These are phyloP conservation scores for Hyposoter dolosus DNA, from an alignment of 2,888 invertebrate genomes.

Conservation along the genomic window DNA sequence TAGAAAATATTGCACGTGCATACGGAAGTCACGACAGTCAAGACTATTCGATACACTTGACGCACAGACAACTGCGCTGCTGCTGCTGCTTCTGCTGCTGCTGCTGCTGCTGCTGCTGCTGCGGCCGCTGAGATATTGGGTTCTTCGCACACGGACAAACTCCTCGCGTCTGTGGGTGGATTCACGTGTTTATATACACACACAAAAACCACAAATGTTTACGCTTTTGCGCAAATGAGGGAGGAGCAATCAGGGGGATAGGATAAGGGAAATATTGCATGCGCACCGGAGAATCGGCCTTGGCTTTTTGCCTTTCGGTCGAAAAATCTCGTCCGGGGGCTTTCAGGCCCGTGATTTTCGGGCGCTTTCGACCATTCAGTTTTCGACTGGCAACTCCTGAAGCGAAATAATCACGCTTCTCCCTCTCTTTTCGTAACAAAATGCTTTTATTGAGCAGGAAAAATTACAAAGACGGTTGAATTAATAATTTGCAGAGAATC, in stretches of 20 bases:
- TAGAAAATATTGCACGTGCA: conserved; percentile 25
- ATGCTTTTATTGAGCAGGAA: no score
- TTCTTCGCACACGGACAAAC: conserved; percentile 9
- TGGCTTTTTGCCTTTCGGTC: conserved; percentile 69
- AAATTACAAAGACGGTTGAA: no score
- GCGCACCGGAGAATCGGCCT: conserved; percentile 32
- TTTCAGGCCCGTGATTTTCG: conserved; percentile 72
- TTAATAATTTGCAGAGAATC: no score
- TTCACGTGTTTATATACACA: conserved; percentile 3
- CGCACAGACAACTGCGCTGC: conserved; percentile 32
- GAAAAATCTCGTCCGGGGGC: conserved; percentile 78
- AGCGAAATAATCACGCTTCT: no score
- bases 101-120: no score
- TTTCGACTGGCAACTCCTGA: background rate
- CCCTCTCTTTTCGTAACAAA: no score
- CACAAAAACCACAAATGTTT: conserved; percentile 27
- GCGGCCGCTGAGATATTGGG: background rate
- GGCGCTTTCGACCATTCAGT: background rate
- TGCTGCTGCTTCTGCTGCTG: background rate
- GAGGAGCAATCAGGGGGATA: background rate
- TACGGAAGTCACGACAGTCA: background rate
- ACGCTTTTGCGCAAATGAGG: conserved; percentile 48
- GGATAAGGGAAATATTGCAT: background rate
- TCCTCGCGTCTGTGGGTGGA: background rate
- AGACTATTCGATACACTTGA: conserved; percentile 16